Evolutionary conservation across 92 coral and sea anemone species (phyloP).

Genomic region (Actinernus sp.): DNA sequence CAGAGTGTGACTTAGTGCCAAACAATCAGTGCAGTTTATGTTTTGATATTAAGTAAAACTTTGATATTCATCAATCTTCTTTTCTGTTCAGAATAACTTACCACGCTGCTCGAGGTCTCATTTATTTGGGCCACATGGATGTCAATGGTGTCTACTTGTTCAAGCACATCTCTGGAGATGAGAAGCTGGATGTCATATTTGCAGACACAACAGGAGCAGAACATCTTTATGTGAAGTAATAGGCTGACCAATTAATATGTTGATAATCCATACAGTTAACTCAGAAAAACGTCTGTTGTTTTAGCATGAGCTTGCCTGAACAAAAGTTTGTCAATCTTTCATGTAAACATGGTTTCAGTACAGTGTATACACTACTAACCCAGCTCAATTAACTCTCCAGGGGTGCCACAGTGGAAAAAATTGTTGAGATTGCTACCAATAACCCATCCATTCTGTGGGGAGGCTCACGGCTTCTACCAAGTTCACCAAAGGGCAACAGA

Average conservation of each 20-base stretch:
- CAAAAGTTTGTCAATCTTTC: no score
- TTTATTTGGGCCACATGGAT: constrained; percentile 77
- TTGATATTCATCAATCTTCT: no score
- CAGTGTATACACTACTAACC: no score
- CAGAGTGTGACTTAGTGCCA: no score
- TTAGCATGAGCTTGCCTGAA: no score
- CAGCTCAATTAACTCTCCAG: no score
- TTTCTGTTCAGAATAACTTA: constrained; percentile 72
- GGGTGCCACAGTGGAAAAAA: constrained; percentile 83
- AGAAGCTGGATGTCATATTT: constrained; percentile 78
- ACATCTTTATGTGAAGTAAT: constrained; percentile 28
- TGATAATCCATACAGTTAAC: no score
- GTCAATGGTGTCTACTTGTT: constrained; percentile 86
- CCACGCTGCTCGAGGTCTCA: constrained; percentile 91
- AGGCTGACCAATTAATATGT: no score
- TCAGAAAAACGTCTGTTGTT: no score
- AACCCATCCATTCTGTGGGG: constrained; percentile 93
- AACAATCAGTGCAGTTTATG: no score
- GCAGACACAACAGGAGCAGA: constrained; percentile 63
- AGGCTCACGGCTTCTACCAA: constrained; percentile 73
- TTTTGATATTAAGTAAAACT: no score
- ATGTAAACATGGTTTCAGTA: no score
- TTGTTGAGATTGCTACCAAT: constrained; percentile 82
- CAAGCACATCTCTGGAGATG: constrained; percentile 70
- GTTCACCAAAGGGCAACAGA: constrained; percentile 74